phyloP scores from a whole-genome alignment of 2,797 vertebrate species.

The Sibirionetta formosa region DNA sequence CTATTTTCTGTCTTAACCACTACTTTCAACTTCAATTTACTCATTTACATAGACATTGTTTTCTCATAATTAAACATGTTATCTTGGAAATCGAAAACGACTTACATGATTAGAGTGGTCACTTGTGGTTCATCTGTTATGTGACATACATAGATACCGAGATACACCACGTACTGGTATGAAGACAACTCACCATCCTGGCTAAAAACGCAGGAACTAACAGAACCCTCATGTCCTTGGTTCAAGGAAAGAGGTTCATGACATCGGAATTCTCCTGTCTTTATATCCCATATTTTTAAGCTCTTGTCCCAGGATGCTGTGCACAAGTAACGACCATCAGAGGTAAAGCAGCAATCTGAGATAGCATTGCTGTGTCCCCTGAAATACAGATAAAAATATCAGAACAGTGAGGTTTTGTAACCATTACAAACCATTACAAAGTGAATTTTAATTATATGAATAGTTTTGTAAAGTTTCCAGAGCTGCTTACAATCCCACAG shows the following conservation, averaged over 20 bases:
- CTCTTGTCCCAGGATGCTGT: slow-evolving; percentile 87
- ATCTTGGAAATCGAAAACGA: neutral
- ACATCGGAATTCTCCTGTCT: slow-evolving; percentile 77
- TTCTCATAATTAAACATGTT: neutral
- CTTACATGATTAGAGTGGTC: neutral
- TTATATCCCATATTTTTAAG: slow-evolving; percentile 86
- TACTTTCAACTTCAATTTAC: neutral
- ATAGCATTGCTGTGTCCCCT: slow-evolving; percentile 83
- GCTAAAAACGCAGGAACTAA: slow-evolving; percentile 86
- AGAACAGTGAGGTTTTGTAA: neutral
- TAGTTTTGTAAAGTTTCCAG: neutral
- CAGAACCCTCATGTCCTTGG: slow-evolving; percentile 79
- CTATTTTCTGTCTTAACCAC: no score
- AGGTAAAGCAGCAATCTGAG: slow-evolving; percentile 86
- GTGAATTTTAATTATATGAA: neutral
- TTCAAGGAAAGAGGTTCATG: slow-evolving; percentile 70
- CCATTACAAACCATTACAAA: no score
- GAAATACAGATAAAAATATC: slow-evolving; percentile 31
- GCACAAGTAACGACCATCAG: slow-evolving; percentile 83
- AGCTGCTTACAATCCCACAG: neutral
- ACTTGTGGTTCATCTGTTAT: neutral
- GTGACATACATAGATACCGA: neutral
- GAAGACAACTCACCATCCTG: slow-evolving; percentile 79
- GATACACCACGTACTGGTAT: neutral
- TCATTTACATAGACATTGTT: neutral